Base-by-base conservation (phyloP, 2,113 vertebrate genomes). In the Pithys albifrons region DNA sequence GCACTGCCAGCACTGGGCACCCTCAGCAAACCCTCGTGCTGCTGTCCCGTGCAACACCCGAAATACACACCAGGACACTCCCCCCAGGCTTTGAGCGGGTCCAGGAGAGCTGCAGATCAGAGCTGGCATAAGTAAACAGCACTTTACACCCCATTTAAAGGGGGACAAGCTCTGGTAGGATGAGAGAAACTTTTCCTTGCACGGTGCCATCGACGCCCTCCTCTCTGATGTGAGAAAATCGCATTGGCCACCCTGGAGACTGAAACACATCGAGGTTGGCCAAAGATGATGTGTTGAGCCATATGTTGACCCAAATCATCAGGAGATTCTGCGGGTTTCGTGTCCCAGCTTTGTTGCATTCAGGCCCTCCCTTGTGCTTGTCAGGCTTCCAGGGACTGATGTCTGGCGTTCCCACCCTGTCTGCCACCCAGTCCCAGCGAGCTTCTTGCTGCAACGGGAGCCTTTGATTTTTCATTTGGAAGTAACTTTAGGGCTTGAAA, bases 361-460 rank as follows among this genome's bases (percentile, higher is more conserved):
- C 77, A 82, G 93, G 74, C 85, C 85, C 89, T 95, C 89, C 91
- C 94, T 75, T 77, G 73, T 81, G 52, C 69, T 92, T 97, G 93
- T 96, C 94, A 96, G 76, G 65, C 93, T 96, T 95, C 96, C 96
- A 97, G 95, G 65, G 61, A 74, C 93, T 95, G 86, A 55, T 95
- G 95, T 95, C 96, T 97, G 95, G 91, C 58, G 37, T 93, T 96
- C 91, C 94, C 96, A 92, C 93, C 96, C 96, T 81, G 96, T 96
- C 96, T 97, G 94, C 95, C 94, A 97, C 96, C 93, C 92, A 69
- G 89, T 93, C 93, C 94, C 93, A 78, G 61, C 0, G 9, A 93
- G 94, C 70, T 85, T 93, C 73, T 45, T 89, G 89, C 93, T 96
- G 91, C 85, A 93, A 70, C 51, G 74, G 86, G 80, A 95, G 65